A percentile compares a stretch with the other conserved stretches of the same genome.
Evolutionary conservation across 2,113 vertebrate species (phyloP).

Genomic region (Ciconia maguari): DNA sequence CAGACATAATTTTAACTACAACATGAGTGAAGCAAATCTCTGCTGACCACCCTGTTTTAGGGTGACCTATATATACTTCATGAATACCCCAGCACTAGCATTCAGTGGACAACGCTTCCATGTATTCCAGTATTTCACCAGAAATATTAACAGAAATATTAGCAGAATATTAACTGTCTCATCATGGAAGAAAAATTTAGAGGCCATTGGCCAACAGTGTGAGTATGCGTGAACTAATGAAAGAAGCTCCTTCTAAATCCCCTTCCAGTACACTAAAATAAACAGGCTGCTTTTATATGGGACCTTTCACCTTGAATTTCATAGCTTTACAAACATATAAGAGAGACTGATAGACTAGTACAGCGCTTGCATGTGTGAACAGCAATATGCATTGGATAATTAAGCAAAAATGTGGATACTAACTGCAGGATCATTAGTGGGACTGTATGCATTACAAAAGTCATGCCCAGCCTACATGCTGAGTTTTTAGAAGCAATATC

Average conservation of each 20-base stretch:
- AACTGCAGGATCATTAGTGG: not conserved
- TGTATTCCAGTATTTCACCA: not conserved
- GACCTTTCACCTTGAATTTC: not conserved
- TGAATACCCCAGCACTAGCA: not conserved
- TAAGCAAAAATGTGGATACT: not conserved
- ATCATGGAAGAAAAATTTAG: not conserved
- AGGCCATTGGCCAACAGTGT: not conserved
- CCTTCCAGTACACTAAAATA: not conserved
- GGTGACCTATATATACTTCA: not conserved
- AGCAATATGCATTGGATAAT: not conserved
- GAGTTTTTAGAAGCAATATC: not conserved
- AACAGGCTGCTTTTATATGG: not conserved
- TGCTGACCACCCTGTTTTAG: not conserved
- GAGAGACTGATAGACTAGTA: not conserved
- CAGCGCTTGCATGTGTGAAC: not conserved
- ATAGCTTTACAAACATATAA: not conserved
- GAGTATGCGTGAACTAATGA: not conserved
- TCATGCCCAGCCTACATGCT: not conserved
- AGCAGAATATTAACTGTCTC: not conserved
- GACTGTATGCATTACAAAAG: not conserved
- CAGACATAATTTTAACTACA: not conserved
- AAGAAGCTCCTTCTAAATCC: not conserved
- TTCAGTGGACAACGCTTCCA: not conserved
- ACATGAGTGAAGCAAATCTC: not conserved
- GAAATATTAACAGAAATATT: not conserved